Base-by-base conservation (phyloP, 2,797 vertebrate genomes). In the Mycteria americana region DNA sequence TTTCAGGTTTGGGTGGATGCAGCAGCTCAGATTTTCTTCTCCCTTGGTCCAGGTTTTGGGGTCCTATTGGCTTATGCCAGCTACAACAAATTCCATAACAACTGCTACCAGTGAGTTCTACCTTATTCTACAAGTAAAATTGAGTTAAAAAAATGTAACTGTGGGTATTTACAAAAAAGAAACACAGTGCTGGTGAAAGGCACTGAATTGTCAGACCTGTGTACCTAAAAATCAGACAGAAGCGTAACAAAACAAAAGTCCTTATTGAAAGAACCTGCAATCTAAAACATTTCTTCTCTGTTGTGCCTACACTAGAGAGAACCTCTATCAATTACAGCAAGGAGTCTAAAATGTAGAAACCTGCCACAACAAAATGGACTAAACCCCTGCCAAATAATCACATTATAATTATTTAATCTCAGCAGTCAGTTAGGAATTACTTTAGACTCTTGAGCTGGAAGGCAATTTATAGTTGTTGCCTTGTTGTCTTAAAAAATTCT, bases 51-150 rank as follows among this genome's bases (percentile, higher is more conserved):
- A 6, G 99, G 99, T 18, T 99, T 99, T 54, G 99, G 99, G 6
- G 99, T 99, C 33, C 98, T 99, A 4, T 97, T 99, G 51, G 99
- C 99, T 85, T 99, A 99, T 35, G 99, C 99, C 72, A 99, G 99
- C 98, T 99, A 99, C 98, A 99, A 99, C 97, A 99, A 99, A 21
- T 99, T 99, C 98, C 98, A 99, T 97, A 99, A 99, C 98, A 99
- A 99, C 98, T 99, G 99, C 96, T 99, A 99, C 97, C 99, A 99
- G 99, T 99, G 97, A 99, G 98, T 98, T 82, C 87, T 91, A 33
- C 43, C 75, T 92, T 82, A 64, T 63, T 91, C 62, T 72, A 51
- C 8, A 43, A 22, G 6, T 65, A 74, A 92, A 82, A 68, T 1
- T 0, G 1, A 89, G n/a, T 54, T 69, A 31, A 43, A 77, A 73